Base-by-base conservation (phyloP, 2,797 vertebrate species). In the Melanotaenia parkinsoni region DNA sequence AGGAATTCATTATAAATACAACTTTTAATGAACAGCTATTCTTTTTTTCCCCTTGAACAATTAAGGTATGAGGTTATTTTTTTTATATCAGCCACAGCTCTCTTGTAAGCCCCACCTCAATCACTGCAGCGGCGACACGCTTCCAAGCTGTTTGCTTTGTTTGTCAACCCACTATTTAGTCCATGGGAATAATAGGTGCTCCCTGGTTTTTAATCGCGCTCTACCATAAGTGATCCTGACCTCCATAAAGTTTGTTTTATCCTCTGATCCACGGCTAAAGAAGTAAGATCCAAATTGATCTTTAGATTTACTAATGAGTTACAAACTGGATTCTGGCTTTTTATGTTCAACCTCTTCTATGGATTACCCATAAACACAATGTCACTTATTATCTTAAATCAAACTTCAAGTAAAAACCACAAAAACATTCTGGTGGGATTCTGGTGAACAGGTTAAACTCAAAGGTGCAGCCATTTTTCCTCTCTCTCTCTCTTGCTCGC, bases 141-240 rank as follows among this genome's bases (percentile, higher is more conserved):
- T 51, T 9, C 5, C 4, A 16, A 26, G 14, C 24, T 16, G 33
- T 26, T 38, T 5, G 30, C 20, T 51, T 33, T 26, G 37, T 26
- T 62, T 43, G 22, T 53, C 47, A 54, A 65, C n/a, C 63, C 28
- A 53, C 20, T 53, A 54, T 65, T 37, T 51, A 20, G 26, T 30
- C 24, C 22, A 26, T 22, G 38, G 22, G 38, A 54, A 26, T 26
- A 28, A 24, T 18, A 26, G 7, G 20, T n/a, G 43, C 3, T 6
- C 14, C 33, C 22, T 38, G 33, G 22, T 18, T 37, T 47, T 26
- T 22, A 28, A 6, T 18, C 18, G 10, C 22, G 6, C 22, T 26
- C n/a, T 26, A 32, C n/a, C 8, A 20, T 20, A 18, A 47, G 45
- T n/a, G 20, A 47, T 37, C 33, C 18, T 3, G 1, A 10, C 40